Conservation (phyloP, 2,797 vertebrate species). For the Toxotes lorentzi region DNA sequence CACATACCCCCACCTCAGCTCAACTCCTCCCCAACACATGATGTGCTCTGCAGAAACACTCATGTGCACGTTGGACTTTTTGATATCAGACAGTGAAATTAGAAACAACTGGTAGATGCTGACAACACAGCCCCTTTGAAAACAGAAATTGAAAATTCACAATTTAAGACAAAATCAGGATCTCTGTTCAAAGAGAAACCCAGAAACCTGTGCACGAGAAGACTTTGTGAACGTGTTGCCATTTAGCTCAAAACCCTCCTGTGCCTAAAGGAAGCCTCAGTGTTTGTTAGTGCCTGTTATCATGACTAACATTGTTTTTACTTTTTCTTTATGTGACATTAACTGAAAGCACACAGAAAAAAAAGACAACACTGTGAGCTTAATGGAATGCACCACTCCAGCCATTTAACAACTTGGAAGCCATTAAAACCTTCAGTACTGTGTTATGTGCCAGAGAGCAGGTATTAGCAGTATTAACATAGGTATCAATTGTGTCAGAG, state of each 20-base stretch:
- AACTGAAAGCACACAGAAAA: slow-evolving; percentile 37
- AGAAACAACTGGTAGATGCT: neutral
- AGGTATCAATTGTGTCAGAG: slow-evolving; percentile 64
- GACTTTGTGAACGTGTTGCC: too few relatives aligned
- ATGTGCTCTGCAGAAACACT: slow-evolving; percentile 38
- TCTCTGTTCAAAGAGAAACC: neutral
- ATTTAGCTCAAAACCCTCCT: too few relatives aligned
- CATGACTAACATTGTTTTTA: too few relatives aligned
- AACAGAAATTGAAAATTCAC: too few relatives aligned
- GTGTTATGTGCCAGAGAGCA: slow-evolving; percentile 64
- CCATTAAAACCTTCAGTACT: slow-evolving; percentile 43
- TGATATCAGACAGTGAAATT: neutral
- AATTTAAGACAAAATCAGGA: neutral
- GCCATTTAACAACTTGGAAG: slow-evolving; percentile 44
- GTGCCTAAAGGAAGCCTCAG: too few relatives aligned
- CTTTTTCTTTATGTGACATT: slow-evolving; percentile 29
- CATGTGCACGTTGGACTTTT: slow-evolving; percentile 23
- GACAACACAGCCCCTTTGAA: neutral
- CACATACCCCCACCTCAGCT: slow-evolving; percentile 66
- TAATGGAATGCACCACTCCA: slow-evolving; percentile 54
- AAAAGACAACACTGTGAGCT: slow-evolving; percentile 38
- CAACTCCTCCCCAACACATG: slow-evolving; percentile 72
- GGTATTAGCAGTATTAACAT: slow-evolving; percentile 67
- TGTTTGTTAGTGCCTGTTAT: too few relatives aligned
- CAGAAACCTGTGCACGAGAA: neutral